Evolutionary conservation across 2,797 vertebrate species (phyloP), one percentile per base, ranked within the genome.

Genomic region (Falco naumanni): DNA sequence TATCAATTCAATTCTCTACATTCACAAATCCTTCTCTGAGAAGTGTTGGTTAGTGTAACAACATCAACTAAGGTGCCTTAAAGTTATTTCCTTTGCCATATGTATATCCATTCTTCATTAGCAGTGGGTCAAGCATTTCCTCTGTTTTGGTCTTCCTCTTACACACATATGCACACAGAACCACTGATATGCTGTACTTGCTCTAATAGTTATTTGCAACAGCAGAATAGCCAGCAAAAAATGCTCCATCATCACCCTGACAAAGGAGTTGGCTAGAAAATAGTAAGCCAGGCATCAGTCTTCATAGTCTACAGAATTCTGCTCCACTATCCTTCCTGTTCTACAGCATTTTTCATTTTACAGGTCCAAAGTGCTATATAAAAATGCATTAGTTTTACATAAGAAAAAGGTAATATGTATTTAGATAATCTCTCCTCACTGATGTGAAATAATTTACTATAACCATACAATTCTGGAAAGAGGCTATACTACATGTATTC

Each of bases 391-490:
- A 87, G 64, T 91, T 93, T 95, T 90, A 95, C 84, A 95, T 71
- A 77, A 45, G 82, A 87, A 97, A 96, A 97, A 92, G 64, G 81
- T 72, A 97, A 81, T 19, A 64, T 56, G 74, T 80, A 87, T 88
- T 95, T 97, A 87, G 93, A 89, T 96, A 88, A 65, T 82, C 87
- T 95, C 89, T 89, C 78, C 91, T 61, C 47, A 85, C 22, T 2
- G 24, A 90, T 89, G 95, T 93, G 88, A 94, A 97, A 97, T 97
- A 96, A 90, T 82, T 97, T 97, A 97, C 75, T 72, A 89, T 84
- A 97, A 96, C 87, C 87, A 86, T 53, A 97, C 89, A 94, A 81
- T 84, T 96, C 93, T 87, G 94, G 91, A 96, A 94, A 93, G 87
- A 96, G 80, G 51, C 93, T 97, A 96, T 80, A 90, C 93, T 96